Evolutionary conservation across 2,888 invertebrate species (phyloP).

Genomic region (Argynnis bischoffii): DNA sequence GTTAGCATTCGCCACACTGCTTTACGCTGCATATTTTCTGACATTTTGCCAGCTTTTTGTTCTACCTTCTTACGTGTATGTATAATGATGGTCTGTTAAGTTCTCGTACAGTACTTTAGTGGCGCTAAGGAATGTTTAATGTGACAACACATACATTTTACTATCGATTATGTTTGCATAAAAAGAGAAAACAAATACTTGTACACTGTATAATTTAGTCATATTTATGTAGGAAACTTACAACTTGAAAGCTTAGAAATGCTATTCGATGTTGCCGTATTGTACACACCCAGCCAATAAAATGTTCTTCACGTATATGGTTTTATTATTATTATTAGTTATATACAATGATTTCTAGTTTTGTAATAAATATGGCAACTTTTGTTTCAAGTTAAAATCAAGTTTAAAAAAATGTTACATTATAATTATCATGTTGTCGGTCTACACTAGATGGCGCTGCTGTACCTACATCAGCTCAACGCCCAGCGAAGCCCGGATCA

Average conservation of each 20-base stretch:
- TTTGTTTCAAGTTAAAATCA: too few species aligned
- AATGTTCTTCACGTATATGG: too few species aligned
- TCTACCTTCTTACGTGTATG: slow-evolving; percentile 62
- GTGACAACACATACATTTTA: slow-evolving; percentile 10
- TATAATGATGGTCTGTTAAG: slow-evolving; percentile 58
- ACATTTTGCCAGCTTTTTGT: slow-evolving; percentile 69
- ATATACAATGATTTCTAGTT: too few species aligned
- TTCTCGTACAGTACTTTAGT: slow-evolving; percentile 47
- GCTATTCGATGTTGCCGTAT: too few species aligned
- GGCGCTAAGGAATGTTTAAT: slow-evolving; percentile 33
- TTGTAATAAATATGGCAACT: too few species aligned
- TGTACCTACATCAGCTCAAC: too few species aligned
- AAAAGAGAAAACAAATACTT: neutral
- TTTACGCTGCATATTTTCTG: slow-evolving; percentile 59
- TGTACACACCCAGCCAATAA: too few species aligned
- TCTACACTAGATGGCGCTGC: too few species aligned
- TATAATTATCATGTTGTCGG: too few species aligned
- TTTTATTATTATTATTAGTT: too few species aligned
- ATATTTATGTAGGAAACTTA: neutral
- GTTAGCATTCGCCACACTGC: slow-evolving; percentile 71
- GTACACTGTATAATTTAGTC: neutral
- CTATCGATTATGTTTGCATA: slow-evolving; percentile 15
- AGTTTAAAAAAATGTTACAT: too few species aligned
- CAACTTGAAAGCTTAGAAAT: neutral
- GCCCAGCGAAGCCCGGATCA: too few species aligned